Evolutionary conservation across 2,888 invertebrate species (phyloP).

Genomic region (Cheilosia vernalis): DNA sequence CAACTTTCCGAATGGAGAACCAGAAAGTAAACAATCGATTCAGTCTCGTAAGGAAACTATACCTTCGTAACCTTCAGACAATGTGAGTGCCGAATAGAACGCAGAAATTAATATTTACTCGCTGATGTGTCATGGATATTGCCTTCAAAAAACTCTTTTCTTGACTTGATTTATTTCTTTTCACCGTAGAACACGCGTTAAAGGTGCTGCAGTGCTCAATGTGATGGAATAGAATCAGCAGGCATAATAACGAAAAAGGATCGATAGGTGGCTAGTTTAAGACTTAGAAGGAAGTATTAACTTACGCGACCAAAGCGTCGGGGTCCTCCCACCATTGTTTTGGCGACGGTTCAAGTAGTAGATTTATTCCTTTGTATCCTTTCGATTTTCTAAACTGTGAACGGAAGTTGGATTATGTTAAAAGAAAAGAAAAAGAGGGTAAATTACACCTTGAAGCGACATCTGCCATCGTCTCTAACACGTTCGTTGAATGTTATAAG

Average conservation of each 20-base stretch:
- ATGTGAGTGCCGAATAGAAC: conserved; percentile 45
- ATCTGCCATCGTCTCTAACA: not conserved
- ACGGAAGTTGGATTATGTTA: not conserved
- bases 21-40: conserved; percentile 14
- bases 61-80: conserved; percentile 49
- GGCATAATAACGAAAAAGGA: conserved; percentile 4
- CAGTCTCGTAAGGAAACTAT: not conserved
- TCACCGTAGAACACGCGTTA: not conserved
- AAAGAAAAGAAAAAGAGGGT: not conserved
- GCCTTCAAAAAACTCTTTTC: conserved; percentile 56
- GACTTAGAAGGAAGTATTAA: conserved; percentile 46
- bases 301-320: conserved; percentile 83
- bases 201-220: not conserved
- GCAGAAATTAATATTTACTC: conserved; percentile 47
- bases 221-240: conserved; percentile 6
- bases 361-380: conserved; percentile 79
- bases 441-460: not conserved
- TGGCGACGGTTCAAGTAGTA: conserved; percentile 79
- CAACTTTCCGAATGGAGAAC: conserved; percentile 5
- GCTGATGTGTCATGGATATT: conserved; percentile 53
- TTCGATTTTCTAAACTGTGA: conserved; percentile 64
- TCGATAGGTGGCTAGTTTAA: not conserved
- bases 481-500: conserved; percentile 28
- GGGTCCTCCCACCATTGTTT: conserved; percentile 83
- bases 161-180: conserved; percentile 45